These are phyloP conservation scores for Nemotelus pantherinus DNA, from an alignment of 2,888 invertebrate species.

Conservation along the genomic window DNA sequence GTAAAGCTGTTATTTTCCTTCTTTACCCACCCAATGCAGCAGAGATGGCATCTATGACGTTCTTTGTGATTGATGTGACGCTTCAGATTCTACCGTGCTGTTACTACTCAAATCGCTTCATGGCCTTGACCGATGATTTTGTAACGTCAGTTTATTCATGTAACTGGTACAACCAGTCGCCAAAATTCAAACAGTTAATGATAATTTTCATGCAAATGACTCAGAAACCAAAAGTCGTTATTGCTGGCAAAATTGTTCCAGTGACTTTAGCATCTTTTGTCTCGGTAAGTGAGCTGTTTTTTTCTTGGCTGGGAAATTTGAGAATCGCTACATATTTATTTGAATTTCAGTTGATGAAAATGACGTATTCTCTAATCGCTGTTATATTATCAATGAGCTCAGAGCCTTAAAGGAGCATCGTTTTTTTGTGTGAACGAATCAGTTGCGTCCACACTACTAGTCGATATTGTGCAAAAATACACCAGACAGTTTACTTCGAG, in stretches of 20 bases:
- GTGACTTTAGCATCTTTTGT: conserved; percentile 35
- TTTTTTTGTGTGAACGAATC: too few species aligned
- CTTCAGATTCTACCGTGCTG: conserved; percentile 20
- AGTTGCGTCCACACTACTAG: too few species aligned
- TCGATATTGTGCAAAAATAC: too few species aligned
- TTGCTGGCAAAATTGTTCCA: conserved; percentile 38
- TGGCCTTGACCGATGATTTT: conserved; percentile 1
- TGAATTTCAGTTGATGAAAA: conserved; percentile 33
- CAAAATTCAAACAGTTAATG: conserved; percentile 32
- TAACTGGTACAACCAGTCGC: conserved; percentile 31
- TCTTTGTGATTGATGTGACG: not conserved
- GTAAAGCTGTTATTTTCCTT: not conserved
- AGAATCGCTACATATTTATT: not conserved
- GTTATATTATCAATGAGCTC: not conserved
- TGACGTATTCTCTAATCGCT: conserved; percentile 29
- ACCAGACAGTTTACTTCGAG: too few species aligned
- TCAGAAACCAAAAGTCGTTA: conserved; percentile 6
- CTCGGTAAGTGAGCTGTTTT: conserved; percentile 7
- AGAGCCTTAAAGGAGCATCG: too few species aligned
- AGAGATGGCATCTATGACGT: not conserved
- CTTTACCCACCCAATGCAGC: not conserved
- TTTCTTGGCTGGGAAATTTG: not conserved
- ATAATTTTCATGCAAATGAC: conserved; percentile 40
- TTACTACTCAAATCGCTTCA: conserved; percentile 37
- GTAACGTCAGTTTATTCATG: conserved; percentile 37